Evolutionary conservation across 2,888 invertebrate species (phyloP), one percentile per base, ranked within the genome.

Genomic region (Drosophila tanythrix): DNA sequence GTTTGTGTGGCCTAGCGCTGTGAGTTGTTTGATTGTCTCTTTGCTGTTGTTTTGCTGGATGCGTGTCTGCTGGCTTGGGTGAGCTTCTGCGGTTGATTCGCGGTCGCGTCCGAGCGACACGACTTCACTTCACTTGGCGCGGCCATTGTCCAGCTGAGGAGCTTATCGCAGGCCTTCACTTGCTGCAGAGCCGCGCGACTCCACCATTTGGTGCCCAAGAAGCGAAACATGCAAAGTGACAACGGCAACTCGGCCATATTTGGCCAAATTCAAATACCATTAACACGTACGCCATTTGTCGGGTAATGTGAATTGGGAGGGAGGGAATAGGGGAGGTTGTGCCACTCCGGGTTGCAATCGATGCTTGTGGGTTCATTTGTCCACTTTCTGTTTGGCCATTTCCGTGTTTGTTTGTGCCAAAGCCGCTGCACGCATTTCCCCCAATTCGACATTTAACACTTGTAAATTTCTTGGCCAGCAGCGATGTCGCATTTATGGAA

Each of bases 261-360:
- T 92, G 92, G 92, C 77, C 87, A 91, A 91, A 92, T 92, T 90
- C 92, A 90, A 92, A 92, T 92, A 90, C 90, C 92, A 92, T 92
- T 92, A 92, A 92, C 92, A 92, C 92, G 92, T 92, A 91, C 88
- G 74, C 84, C 90, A 88, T 82, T 87, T 89, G 82, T 89, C 82
- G 78, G 64, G 21, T 68, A 69, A 65, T 63, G 53, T 70, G 27
- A 48, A 59, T 63, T 46, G 52, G 21, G 48, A 1, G 29, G 25
- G 21, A 18, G 48, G 56, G 25, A 10, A 27, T 36, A 7, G 11
- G 0, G 18, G 3, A 18, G 33, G 8, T 2, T 36, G 3, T 5
- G 51, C 36, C 40, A 56, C 33, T 35, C 31, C 31, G 43, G 13
- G 35, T 50, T 80, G 51, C 52, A 55, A 48, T 38, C 67, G 67